Evolutionary conservation across 2,888 invertebrate species (phyloP).

Genomic region (Euproctis similis): DNA sequence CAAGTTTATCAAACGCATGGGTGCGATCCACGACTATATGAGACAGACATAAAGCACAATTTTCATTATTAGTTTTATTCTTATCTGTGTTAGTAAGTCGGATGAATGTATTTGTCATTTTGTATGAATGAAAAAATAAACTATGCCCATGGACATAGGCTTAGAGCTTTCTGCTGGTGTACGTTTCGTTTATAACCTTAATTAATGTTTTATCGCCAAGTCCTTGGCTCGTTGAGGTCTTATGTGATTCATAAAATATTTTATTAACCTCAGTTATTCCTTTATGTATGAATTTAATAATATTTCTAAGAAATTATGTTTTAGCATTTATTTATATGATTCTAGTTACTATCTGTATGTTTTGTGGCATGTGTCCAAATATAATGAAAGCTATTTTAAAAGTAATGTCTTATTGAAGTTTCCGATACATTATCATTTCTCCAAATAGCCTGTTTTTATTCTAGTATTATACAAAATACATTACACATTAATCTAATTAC

Average conservation of each 20-base stretch:
- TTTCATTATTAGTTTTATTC: constrained; percentile 17
- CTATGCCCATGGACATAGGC: constrained; percentile 48
- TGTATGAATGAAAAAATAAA: constrained; percentile 72
- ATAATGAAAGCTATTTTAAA: constrained; percentile 10
- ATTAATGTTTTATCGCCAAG: constrained; percentile 59
- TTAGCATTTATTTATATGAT: constrained; percentile 12
- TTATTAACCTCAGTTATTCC: constrained; percentile 14
- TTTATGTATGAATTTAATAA: constrained; percentile 16
- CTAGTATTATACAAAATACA: too few relatives aligned
- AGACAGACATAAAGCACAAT: constrained; percentile 3
- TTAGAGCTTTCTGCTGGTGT: constrained; percentile 64
- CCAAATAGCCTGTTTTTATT: constrained; percentile 10
- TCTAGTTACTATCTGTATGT: constrained; percentile 20
- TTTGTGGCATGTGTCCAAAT: constrained; percentile 32
- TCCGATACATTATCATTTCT: constrained; percentile 10
- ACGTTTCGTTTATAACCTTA: constrained; percentile 67
- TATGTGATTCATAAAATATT: constrained; percentile 42
- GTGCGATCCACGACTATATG: constrained; percentile 30
- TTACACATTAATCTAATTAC: too few relatives aligned
- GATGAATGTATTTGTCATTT: constrained; percentile 67
- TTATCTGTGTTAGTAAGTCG: constrained; percentile 68
- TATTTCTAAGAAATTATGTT: constrained; percentile 22
- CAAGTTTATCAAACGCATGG: constrained; percentile 46
- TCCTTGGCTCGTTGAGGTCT: constrained; percentile 36
- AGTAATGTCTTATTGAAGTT: constrained; percentile 7